These are phyloP conservation scores for Zoroaster sp. DNA, from an alignment of 53 echinoderm and acorn worm genomes.

Conservation along the genomic window DNA sequence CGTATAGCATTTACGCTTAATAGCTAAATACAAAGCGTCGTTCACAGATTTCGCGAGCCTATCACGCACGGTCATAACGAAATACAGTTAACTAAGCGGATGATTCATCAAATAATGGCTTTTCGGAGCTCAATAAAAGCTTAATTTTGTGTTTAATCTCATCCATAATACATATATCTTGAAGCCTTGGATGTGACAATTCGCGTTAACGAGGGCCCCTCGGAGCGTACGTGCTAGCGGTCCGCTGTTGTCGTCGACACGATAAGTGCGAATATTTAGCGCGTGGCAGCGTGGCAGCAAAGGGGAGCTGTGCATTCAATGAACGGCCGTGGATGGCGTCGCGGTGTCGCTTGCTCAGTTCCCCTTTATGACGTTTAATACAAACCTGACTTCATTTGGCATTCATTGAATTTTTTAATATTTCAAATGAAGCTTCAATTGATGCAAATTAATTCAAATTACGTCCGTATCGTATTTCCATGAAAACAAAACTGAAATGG, in stretches of 20 bases:
- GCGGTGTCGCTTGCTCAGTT: conserved; percentile 12
- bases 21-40: no score
- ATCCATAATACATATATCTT: conserved; percentile 47
- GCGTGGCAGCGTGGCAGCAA: neutral
- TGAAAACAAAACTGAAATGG: conserved; percentile 21
- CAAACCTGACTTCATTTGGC: conserved; percentile 31
- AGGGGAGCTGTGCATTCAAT: neutral
- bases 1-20: no score
- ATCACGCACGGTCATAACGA: neutral
- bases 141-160: conserved; percentile 44
- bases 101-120: conserved; percentile 48
- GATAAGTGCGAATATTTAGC: conserved; percentile 38
- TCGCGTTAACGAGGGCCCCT: conserved; percentile 7
- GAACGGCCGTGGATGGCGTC: conserved; percentile 46
- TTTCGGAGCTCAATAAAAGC: conserved; percentile 23
- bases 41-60: neutral
- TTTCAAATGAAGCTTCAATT: conserved; percentile 31
- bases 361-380: neutral
- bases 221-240: conserved; percentile 20
- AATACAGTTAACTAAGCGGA: conserved; percentile 16
- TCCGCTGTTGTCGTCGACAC: conserved; percentile 9
- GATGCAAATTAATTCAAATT: conserved; percentile 45
- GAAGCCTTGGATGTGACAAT: neutral
- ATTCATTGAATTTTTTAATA: conserved; percentile 48
- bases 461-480: neutral